Evolutionary conservation across 2,113 vertebrate genomes (phyloP).

Genomic region (Hemibates koningsi): DNA sequence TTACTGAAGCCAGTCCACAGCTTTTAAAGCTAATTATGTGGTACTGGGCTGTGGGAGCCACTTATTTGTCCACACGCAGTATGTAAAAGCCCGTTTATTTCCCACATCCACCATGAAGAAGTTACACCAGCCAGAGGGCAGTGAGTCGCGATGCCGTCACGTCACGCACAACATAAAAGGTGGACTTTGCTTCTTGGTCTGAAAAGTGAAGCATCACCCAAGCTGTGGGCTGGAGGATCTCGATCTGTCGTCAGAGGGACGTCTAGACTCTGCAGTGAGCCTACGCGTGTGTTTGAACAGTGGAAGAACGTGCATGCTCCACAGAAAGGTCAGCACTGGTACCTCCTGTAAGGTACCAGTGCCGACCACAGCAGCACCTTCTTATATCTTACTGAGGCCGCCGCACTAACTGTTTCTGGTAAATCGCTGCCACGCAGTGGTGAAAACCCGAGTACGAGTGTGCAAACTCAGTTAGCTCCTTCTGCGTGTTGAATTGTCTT

Average conservation of each 20-base stretch:
- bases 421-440: fast-evolving
- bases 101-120: background rate
- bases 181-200: background rate
- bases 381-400: background rate
- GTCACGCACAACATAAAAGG: fast-evolving
- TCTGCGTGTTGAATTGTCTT: fast-evolving
- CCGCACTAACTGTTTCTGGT: background rate
- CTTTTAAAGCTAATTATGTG: background rate
- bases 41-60: background rate
- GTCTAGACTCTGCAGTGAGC: background rate
- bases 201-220: background rate
- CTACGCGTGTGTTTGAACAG: background rate
- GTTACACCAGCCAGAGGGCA: background rate
- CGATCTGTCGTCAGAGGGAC: background rate
- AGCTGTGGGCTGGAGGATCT: background rate
- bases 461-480: background rate
- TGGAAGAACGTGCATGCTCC: background rate
- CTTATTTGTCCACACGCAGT: background rate
- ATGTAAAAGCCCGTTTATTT: background rate
- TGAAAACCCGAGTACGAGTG: background rate
- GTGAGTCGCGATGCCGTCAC: background rate
- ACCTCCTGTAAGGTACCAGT: background rate
- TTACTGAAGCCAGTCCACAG: background rate
- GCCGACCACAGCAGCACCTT: fast-evolving
- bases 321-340: background rate